Evolutionary conservation across 2,888 invertebrate genomes (phyloP).

Genomic region (Hermaeophaga mercurialis): DNA sequence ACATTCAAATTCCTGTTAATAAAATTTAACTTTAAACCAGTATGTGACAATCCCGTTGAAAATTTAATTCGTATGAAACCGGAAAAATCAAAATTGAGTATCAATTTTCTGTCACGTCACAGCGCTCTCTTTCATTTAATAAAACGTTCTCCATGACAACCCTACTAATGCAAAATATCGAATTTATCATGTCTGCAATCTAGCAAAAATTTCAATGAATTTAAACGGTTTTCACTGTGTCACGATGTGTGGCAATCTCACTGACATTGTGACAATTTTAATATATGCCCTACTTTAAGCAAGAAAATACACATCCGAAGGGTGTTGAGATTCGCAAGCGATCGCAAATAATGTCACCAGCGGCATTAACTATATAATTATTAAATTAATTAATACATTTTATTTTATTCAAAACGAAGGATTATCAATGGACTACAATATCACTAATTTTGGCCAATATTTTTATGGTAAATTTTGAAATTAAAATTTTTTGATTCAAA

Average conservation of each 20-base stretch:
- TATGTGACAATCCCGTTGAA: conserved; percentile 1
- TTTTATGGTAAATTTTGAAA: too few relatives aligned
- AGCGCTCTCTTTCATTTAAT: conserved; percentile 5
- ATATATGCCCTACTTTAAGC: neutral
- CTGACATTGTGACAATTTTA: neutral
- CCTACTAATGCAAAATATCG: conserved; percentile 4
- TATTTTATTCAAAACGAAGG: too few relatives aligned
- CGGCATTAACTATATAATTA: too few relatives aligned
- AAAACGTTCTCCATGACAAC: conserved; percentile 4
- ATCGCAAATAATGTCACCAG: too few relatives aligned
- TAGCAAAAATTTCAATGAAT: conserved; percentile 7
- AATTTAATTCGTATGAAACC: conserved; percentile 1
- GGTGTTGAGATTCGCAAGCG: too few relatives aligned
- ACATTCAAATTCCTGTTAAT: too few relatives aligned
- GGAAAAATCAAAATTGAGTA: conserved; percentile 6
- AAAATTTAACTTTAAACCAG: neutral
- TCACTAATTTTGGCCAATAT: too few relatives aligned
- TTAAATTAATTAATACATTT: too few relatives aligned
- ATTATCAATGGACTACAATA: too few relatives aligned
- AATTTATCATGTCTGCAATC: conserved; percentile 4
- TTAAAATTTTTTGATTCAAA: too few relatives aligned
- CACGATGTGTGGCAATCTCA: neutral
- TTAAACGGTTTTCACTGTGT: neutral
- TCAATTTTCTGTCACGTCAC: conserved; percentile 7
- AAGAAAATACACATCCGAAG: too few relatives aligned